Conservation (phyloP, 2,113 vertebrate genomes). For the Marmota flaviventris region DNA sequence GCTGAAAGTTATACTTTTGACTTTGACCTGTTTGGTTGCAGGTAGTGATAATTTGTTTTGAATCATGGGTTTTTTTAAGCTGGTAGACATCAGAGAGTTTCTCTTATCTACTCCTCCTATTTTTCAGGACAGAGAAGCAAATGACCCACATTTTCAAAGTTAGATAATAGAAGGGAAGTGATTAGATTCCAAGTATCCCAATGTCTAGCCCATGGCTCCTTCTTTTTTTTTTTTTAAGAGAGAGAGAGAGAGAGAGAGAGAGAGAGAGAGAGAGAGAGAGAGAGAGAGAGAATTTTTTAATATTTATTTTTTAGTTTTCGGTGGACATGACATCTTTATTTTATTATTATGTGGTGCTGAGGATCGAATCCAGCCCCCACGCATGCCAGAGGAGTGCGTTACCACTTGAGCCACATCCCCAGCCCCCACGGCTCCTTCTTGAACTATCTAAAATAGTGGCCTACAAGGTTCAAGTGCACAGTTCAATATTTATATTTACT, state of each 20-base stretch:
- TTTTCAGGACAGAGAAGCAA: not conserved
- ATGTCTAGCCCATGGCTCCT: not conserved
- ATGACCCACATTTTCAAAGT: not conserved
- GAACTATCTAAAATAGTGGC: not conserved
- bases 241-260: too few species aligned
- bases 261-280: too few species aligned
- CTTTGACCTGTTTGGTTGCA: not conserved
- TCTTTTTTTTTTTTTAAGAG: not conserved
- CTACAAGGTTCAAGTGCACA: not conserved
- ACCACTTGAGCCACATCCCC: too few species aligned
- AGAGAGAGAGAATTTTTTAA: too few species aligned
- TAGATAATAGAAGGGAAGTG: not conserved
- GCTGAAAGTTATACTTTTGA: not conserved
- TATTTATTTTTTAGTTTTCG: too few species aligned
- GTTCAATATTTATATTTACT: too few species aligned
- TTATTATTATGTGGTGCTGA: too few species aligned
- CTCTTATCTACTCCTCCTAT: not conserved
- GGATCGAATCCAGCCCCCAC: too few species aligned
- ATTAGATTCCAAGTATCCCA: not conserved
- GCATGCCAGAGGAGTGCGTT: too few species aligned
- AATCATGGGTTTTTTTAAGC: conserved; percentile 35
- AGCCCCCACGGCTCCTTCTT: not conserved
- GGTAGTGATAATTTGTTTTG: not conserved
- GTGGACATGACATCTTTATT: too few species aligned
- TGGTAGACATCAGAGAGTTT: not conserved